Evolutionary conservation across 1,140 invertebrate species (phyloP).

Genomic region (Megathymus violae): DNA sequence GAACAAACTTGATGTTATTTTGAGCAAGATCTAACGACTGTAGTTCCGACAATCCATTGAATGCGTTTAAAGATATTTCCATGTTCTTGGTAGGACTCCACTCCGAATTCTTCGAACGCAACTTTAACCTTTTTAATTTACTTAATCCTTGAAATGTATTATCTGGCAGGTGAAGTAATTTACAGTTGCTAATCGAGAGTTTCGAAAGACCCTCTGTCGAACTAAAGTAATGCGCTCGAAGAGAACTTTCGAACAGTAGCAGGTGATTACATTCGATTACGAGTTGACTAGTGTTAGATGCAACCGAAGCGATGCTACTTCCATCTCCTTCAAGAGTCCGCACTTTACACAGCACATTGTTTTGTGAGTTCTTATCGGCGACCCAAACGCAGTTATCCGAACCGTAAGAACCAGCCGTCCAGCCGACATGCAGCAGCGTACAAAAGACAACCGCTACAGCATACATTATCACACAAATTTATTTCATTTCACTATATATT

Average conservation of each 20-base stretch:
- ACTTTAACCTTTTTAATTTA: constrained; percentile 88
- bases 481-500: constrained; percentile 79
- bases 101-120: constrained; percentile 90
- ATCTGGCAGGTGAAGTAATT: constrained; percentile 89
- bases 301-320: constrained; percentile 84
- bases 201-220: constrained; percentile 89
- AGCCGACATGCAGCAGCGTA: constrained; percentile 69
- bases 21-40: constrained; percentile 91
- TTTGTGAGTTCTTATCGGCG: constrained; percentile 63
- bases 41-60: constrained; percentile 90
- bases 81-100: constrained; percentile 90
- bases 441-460: constrained; percentile 65
- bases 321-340: constrained; percentile 88
- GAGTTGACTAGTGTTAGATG: constrained; percentile 88
- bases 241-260: constrained; percentile 90
- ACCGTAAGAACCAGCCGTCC: constrained; percentile 62
- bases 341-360: constrained; percentile 87
- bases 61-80: constrained; percentile 87
- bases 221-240: constrained; percentile 89
- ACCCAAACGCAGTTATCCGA: constrained; percentile 72
- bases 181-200: constrained; percentile 90
- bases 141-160: constrained; percentile 90
- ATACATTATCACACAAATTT: constrained; percentile 81
- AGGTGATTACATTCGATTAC: constrained; percentile 90
- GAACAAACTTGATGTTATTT: constrained; percentile 92